Percentiles rank a stretch among this genome's conserved stretches.
These are phyloP conservation scores for Phortica okadai DNA, from an alignment of 2,888 invertebrate genomes.

Conservation along the genomic window DNA sequence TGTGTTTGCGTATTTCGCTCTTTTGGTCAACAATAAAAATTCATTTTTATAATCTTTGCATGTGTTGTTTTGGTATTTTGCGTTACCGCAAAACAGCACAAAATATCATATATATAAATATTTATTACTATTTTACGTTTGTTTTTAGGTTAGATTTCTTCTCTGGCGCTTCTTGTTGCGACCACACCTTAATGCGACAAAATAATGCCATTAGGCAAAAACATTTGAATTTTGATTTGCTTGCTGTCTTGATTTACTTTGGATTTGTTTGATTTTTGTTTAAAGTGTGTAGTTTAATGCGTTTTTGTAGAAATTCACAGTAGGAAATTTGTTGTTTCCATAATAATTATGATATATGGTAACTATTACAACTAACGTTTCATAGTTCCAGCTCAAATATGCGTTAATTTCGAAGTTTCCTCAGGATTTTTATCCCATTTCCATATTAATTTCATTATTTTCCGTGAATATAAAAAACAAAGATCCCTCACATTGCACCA, in stretches of 20 bases:
- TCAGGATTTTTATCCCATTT: no score
- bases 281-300: no score
- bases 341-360: no score
- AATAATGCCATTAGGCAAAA: background rate
- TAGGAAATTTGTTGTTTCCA: no score
- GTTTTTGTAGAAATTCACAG: no score
- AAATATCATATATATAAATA: conserved; percentile 57
- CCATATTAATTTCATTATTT: no score
- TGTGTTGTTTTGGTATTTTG: conserved; percentile 51
- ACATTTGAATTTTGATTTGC: background rate
- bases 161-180: background rate
- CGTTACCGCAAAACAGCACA: conserved; percentile 12
- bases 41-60: conserved; percentile 66
- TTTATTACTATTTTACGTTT: conserved; percentile 68
- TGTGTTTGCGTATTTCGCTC: conserved; percentile 11
- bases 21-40: conserved; percentile 65
- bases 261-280: no score
- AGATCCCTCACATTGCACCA: background rate
- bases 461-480: no score
- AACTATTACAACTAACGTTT: no score
- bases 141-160: conserved; percentile 46
- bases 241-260: no score
- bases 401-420: no score
- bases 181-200: background rate
- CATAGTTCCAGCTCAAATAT: no score